Evolutionary conservation across 2,888 invertebrate species (phyloP).

Genomic region (Cetonia aurata): DNA sequence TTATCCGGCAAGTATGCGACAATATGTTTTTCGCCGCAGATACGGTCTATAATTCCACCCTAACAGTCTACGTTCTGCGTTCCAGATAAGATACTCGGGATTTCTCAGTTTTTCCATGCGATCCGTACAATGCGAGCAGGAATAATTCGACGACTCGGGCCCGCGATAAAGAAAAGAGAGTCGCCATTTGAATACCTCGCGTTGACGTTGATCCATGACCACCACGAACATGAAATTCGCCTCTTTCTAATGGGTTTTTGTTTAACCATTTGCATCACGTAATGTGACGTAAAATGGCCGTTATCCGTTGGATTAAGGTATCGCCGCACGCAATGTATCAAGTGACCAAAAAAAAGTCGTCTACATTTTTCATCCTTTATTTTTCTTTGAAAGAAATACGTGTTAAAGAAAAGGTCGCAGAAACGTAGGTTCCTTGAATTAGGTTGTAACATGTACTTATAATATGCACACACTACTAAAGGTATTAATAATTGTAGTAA

Average conservation of each 20-base stretch:
- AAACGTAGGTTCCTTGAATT: too few relatives aligned
- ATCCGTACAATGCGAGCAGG: slow-evolving; percentile 1
- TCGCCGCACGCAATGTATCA: slow-evolving; percentile 14
- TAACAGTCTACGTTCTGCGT: neutral
- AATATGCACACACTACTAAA: too few relatives aligned
- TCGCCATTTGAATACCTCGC: slow-evolving; percentile 19
- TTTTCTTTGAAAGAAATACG: too few relatives aligned
- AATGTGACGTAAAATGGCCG: slow-evolving; percentile 7
- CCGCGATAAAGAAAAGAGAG: slow-evolving; percentile 11
- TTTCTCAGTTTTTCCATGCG: slow-evolving; percentile 4
- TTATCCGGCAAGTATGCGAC: slow-evolving; percentile 29
- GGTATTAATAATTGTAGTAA: too few relatives aligned
- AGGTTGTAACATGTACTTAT: too few relatives aligned
- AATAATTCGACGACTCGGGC: slow-evolving; percentile 17
- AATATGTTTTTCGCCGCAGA: slow-evolving; percentile 17
- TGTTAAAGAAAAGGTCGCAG: too few relatives aligned
- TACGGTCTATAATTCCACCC: slow-evolving; percentile 9
- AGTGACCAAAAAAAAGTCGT: too few relatives aligned
- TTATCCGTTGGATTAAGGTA: neutral
- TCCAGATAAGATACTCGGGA: slow-evolving; percentile 22
- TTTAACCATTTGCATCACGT: slow-evolving; percentile 26
- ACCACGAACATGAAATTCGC: slow-evolving; percentile 31
- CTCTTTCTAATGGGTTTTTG: slow-evolving; percentile 28
- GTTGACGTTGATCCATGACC: slow-evolving; percentile 27
- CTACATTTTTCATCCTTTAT: too few relatives aligned